Evolutionary conservation across 1,140 invertebrate genomes (phyloP), one percentile per base, ranked within the genome.

Genomic region (Philotrypesis tridentata): DNA sequence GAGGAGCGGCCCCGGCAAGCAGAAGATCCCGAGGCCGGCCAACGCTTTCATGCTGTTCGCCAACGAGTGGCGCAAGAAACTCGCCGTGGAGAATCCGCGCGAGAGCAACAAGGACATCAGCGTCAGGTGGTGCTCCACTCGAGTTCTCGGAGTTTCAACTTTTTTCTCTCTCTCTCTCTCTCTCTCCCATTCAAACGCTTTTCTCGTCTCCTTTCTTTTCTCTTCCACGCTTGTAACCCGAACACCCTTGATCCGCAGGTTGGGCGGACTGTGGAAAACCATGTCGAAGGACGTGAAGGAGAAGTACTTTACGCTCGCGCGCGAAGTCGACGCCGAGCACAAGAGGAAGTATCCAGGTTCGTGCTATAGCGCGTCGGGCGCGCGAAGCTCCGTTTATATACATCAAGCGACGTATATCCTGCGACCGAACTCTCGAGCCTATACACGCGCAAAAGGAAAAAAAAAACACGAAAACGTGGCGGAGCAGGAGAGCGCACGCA

Each of bases 11-110:
- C 40, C 77, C 23, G 84, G 25, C 29, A 92, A 92, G 83, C 88
- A 87, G 81, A 93, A 93, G 88, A 94, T 95, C 21, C 93, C 93
- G 1, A 88, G 94, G 23, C 94, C 94, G 11, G 93, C 93, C 6
- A 95, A 95, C 87, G 94, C 94, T 0, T 95, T 95, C 81, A 94
- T 95, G 94, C 84, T 95, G 0, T 95, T 94, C 81, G 94, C 94
- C n/a, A 94, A 94, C 85, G 92, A 94, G 55, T 93, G 93, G 89
- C 85, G 94, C 14, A 94, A 93, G 84, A 92, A 92, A 84, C 86
- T 95, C 14, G 92, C 94, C 7, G 85, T 89, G 12, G 87, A 93
- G 83, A 93, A 93, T 90, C 94, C 93, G 2, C 86, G 90, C 0
- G 93, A 94, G 75, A 94, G 93, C 12, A 95, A 95, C 86, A 95